A percentile compares a stretch with the other conserved stretches of the same genome.
phyloP scores from a whole-genome alignment of 2,113 vertebrate species.

The Paracanthobrama guichenoti region DNA sequence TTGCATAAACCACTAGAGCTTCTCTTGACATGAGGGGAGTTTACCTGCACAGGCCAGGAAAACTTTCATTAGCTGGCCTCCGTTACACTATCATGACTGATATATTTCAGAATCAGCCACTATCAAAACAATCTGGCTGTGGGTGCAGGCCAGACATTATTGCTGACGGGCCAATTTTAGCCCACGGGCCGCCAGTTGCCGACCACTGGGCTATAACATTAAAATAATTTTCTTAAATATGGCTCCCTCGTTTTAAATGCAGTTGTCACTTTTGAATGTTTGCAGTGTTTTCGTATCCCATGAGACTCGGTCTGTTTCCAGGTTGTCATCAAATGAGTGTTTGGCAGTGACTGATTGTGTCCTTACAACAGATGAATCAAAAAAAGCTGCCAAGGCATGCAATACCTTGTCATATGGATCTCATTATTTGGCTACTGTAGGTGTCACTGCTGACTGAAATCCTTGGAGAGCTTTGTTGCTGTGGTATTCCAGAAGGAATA shows the following conservation, averaged over 20 bases:
- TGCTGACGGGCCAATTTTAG: too few species aligned
- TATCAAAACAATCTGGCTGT: too few species aligned
- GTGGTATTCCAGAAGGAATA: background rate
- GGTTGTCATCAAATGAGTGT: background rate
- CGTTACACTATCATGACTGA: too few species aligned
- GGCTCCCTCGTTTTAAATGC: background rate
- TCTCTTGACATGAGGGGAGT: too few species aligned
- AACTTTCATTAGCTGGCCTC: too few species aligned
- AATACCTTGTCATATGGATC: background rate
- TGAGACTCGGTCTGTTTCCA: slow-evolving; percentile 8
- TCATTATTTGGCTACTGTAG: background rate
- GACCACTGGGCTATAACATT: too few species aligned
- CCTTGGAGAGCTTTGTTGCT: background rate
- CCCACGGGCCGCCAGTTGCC: too few species aligned
- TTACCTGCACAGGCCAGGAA: too few species aligned
- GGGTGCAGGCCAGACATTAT: too few species aligned
- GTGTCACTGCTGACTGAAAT: background rate
- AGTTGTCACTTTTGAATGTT: background rate
- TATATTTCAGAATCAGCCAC: too few species aligned
- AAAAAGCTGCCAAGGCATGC: background rate
- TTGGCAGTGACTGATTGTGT: slow-evolving; percentile 9
- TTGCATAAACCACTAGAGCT: too few species aligned
- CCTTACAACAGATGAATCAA: slow-evolving; percentile 8
- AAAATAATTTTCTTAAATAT: background rate
- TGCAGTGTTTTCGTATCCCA: background rate